phyloP scores from a whole-genome alignment of 2,113 vertebrate genomes.

The Heterocephalus glaber region DNA sequence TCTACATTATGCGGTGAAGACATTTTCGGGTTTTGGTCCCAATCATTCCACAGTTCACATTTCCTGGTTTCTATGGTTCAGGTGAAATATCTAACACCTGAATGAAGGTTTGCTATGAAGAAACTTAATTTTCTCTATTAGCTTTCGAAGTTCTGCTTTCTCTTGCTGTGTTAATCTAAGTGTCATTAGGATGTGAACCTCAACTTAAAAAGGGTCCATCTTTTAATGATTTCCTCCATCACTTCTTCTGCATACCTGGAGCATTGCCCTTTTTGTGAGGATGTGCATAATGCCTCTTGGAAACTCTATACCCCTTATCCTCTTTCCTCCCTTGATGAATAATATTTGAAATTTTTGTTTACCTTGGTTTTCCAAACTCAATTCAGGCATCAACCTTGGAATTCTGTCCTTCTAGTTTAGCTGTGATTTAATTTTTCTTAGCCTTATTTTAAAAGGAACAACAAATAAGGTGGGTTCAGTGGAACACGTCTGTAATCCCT shows the following conservation, averaged over 20 bases:
- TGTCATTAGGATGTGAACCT: not conserved
- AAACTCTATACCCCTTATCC: not conserved
- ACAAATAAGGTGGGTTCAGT: too few relatives aligned
- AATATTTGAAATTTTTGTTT: not conserved
- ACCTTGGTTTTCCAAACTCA: not conserved
- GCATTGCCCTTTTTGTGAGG: not conserved
- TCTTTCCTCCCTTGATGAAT: not conserved
- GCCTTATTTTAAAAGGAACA: too few relatives aligned
- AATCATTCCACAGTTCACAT: not conserved
- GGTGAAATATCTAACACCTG: not conserved
- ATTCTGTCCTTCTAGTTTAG: too few relatives aligned
- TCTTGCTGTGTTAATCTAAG: not conserved
- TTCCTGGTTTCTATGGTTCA: not conserved
- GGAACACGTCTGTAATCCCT: too few relatives aligned
- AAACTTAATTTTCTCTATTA: not conserved
- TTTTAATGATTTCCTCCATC: not conserved
- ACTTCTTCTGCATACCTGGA: not conserved
- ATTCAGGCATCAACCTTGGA: too few relatives aligned
- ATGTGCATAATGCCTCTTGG: not conserved
- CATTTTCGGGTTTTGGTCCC: not conserved
- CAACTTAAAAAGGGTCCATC: not conserved
- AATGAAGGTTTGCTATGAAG: not conserved
- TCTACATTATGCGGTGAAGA: not conserved
- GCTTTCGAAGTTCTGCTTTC: not conserved
- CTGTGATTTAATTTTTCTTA: too few relatives aligned